Evolutionary conservation across 2,797 vertebrate genomes (phyloP), one percentile per base, ranked within the genome.

Genomic region (Picus viridis): DNA sequence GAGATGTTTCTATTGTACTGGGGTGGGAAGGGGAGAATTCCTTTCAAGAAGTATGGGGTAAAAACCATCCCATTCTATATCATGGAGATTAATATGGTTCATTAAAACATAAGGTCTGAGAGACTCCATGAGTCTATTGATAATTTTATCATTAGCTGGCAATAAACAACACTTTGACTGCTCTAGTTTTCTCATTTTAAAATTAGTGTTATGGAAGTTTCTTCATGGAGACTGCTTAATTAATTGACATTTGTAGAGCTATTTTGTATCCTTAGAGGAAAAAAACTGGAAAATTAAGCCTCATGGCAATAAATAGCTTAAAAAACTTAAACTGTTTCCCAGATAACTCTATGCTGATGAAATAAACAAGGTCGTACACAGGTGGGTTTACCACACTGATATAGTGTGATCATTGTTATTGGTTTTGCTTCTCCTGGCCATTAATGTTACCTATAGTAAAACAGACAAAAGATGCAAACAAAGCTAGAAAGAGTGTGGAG

Each of bases 171-270:
- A 2, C 7, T 76, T 90, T 36, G 39, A 41, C 14, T 85, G 73
- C 30, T 90, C 63, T 24, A 61, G 34, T 85, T 94, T 81, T 90
- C 64, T 77, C 53, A 36, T 83, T 93, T 83, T 67, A 78, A 83
- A 87, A 69, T 75, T 1, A 94, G 13, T 43, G 24, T 94, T 95
- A 87, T 80, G 47, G 94, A 94, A 93, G 69, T 70, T 94, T 59
- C 75, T 93, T 36, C 82, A 54, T 59, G 43, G 45, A 93, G 24
- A 47, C 39, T 61, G 43, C 67, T 94, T 94, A 93, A 89, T 93
- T 93, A 95, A 95, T 85, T 94, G 84, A 87, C 82, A 85, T 83
- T 90, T 92, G 73, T 86, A 89, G 53, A 83, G 51, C 17, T 80
- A 26, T 83, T 91, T 85, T 26, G 91, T 20, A 74, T 92, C 75